Base-by-base conservation (phyloP, 2,888 invertebrate species). In the Mellilla xanthometata region DNA sequence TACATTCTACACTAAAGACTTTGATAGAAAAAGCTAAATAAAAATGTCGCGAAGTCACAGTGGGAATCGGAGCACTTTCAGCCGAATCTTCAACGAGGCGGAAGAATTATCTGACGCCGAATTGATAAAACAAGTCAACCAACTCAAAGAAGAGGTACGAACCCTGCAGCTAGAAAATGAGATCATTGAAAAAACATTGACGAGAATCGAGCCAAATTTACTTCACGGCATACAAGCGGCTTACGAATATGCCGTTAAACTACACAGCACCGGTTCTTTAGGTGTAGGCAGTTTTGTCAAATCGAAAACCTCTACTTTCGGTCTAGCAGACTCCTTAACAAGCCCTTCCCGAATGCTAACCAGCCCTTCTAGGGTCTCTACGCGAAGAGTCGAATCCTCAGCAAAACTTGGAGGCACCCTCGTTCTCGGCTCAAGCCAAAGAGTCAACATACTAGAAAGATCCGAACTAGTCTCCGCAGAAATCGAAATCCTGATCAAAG, bases 391-490 rank as follows among this genome's bases (percentile, higher is more conserved):
- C 0, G 88, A 86, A 1, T 86, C 87, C 0, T 77, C 80, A 1
- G 81, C 76, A 1, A 81, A 63, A 54, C 52, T 83, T 0, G 77
- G 80, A 1, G 81, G 82, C 0, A 84, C 82, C 0, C 39, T 79
- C 0, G 61, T 77, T 4, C 72, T 80, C 6, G 84, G 82, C 0
- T 27, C 68, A 0, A 83, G 82, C 0, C 76, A 80, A 0, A 88
- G 84, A 54, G 84, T 93, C 22, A 91, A 91, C 42, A 68, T 91
- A 0, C 52, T 90, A 1, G 91, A 91, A 50, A 76, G 90, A 32
- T 81, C 90, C 0, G 91, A 91, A 61, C 66, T 93, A 50, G 86
- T 88, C 0, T 70, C 77, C 0, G 69, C 69, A 1, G 92, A 92
- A 61, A 86, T 91, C 65, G 91, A 91, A 29, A 76, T 88, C 2